Evolutionary conservation across 2,113 vertebrate species (phyloP).

Genomic region (Sebastes schlegelii): DNA sequence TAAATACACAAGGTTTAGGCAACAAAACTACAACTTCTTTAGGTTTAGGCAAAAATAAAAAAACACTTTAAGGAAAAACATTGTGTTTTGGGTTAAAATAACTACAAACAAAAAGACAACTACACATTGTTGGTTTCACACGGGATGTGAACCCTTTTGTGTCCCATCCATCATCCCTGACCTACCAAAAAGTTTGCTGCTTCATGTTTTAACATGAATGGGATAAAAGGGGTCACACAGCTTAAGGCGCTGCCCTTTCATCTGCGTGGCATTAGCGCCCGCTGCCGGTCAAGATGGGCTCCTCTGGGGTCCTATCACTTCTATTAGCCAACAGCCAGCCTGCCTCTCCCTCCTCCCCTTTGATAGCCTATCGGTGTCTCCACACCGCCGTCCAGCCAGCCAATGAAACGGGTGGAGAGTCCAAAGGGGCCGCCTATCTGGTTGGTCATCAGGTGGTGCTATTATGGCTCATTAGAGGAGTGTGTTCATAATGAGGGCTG

Average conservation of each 20-base stretch:
- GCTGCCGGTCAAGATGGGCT: slow-evolving; percentile 43
- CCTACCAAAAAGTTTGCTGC: neutral
- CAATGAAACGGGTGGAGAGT: slow-evolving; percentile 67
- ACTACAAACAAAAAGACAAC: too few relatives aligned
- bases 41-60: too few relatives aligned
- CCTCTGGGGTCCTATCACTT: slow-evolving; percentile 74
- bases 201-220: neutral
- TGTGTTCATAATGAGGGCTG: slow-evolving; percentile 76
- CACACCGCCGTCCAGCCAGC: slow-evolving; percentile 47
- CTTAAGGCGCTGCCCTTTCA: slow-evolving; percentile 57
- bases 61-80: too few relatives aligned
- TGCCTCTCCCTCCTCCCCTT: slow-evolving; percentile 64
- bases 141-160: too few relatives aligned
- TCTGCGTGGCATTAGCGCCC: slow-evolving; percentile 39
- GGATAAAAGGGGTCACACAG: neutral
- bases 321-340: slow-evolving; percentile 65
- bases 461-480: slow-evolving; percentile 86
- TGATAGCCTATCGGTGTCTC: slow-evolving; percentile 76
- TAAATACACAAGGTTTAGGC: too few relatives aligned
- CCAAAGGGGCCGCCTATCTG: slow-evolving; percentile 77
- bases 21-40: too few relatives aligned
- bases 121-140: too few relatives aligned
- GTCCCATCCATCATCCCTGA: too few relatives aligned
- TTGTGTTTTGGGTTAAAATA: too few relatives aligned
- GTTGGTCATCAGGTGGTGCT: slow-evolving; percentile 77